Conservation (phyloP, 1,140 invertebrate genomes). For the Temnothorax curvispinosus region DNA sequence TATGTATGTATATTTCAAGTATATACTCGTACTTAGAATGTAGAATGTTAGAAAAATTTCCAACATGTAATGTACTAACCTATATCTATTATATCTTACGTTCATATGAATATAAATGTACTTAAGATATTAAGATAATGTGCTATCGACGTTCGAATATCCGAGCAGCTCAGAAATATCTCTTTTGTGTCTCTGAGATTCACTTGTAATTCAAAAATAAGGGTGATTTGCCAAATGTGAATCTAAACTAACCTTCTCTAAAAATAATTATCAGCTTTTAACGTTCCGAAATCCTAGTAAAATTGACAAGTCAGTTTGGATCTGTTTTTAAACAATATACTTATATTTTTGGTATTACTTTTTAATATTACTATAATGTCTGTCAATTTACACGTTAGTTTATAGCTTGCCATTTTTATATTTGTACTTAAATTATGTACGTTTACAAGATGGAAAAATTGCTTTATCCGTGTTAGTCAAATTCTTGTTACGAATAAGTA, state of each 20-base stretch:
- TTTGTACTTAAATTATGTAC: background rate
- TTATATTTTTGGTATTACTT: background rate
- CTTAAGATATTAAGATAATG: background rate
- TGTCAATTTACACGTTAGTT: background rate
- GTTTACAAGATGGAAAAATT: background rate
- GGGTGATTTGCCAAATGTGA: background rate
- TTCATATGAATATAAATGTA: background rate
- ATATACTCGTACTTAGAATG: background rate
- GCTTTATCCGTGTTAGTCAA: background rate
- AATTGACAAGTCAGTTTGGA: background rate
- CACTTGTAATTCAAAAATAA: background rate
- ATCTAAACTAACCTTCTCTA: background rate
- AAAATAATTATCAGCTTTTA: constrained; percentile 2
- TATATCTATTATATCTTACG: background rate
- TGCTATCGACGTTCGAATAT: background rate
- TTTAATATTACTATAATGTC: too few relatives aligned
- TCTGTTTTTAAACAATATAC: background rate
- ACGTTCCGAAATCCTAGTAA: background rate
- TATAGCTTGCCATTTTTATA: background rate
- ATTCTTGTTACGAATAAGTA: background rate
- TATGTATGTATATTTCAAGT: background rate
- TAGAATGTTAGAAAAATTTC: background rate
- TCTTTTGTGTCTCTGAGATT: background rate
- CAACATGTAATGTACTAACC: background rate
- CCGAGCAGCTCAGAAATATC: background rate